Conservation (phyloP, 2,888 invertebrate genomes). For the Sacculina carcini region DNA sequence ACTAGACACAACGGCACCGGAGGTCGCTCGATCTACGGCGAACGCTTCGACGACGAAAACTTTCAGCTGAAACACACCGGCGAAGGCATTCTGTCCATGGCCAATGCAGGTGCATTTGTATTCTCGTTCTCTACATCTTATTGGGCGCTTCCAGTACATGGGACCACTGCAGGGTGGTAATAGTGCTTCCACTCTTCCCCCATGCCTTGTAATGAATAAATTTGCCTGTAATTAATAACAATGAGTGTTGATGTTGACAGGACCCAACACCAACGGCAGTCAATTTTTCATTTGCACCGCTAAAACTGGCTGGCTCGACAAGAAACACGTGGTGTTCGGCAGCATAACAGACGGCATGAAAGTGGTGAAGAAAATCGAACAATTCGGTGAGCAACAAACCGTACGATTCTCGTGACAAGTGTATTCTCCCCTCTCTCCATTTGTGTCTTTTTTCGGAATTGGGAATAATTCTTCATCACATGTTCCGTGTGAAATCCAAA, state of each 20-base stretch:
- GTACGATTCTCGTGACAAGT: no score
- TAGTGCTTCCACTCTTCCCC: background rate
- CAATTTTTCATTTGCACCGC: conserved; percentile 81
- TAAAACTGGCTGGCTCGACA: conserved; percentile 77
- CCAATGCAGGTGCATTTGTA: conserved; percentile 45
- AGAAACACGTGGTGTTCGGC: conserved; percentile 84
- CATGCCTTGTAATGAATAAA: background rate
- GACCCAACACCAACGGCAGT: conserved; percentile 82
- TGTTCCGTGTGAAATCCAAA: no score
- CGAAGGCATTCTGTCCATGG: conserved; percentile 73
- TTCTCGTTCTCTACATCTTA: background rate
- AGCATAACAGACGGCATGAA: conserved; percentile 73
- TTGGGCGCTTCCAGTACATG: background rate
- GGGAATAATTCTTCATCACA: no score
- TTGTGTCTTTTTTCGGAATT: no score
- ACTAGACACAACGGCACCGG: conserved; percentile 59
- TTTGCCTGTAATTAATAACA: no score
- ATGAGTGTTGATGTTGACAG: no score
- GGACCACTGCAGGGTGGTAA: background rate
- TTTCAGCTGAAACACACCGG: conserved; percentile 82
- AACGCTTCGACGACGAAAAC: conserved; percentile 89
- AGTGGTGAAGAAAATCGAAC: conserved; percentile 39
- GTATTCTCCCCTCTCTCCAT: no score
- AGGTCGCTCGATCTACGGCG: conserved; percentile 89
- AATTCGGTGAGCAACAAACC: conserved; percentile 8